Evolutionary conservation across 1,140 invertebrate genomes (phyloP).

Genomic region (Ips nitidus): DNA sequence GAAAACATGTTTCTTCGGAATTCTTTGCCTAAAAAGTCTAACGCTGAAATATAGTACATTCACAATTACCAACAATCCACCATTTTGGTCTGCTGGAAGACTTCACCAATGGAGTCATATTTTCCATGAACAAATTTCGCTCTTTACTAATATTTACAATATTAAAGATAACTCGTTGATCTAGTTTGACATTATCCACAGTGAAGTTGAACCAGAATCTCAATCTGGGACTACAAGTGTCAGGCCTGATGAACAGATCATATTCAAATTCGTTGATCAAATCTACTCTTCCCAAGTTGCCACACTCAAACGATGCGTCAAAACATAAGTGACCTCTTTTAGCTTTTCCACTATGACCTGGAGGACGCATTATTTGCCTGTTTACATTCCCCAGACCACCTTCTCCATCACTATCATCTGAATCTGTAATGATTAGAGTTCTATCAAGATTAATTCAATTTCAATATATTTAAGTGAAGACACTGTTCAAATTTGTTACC

Average conservation of each 20-base stretch:
- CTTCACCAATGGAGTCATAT: slow-evolving; percentile 92
- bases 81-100: slow-evolving; percentile 89
- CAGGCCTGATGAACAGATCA: slow-evolving; percentile 93
- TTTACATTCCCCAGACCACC: slow-evolving; percentile 93
- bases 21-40: slow-evolving; percentile 68
- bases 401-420: slow-evolving; percentile 93
- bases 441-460: slow-evolving; percentile 14
- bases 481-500: slow-evolving; percentile 46
- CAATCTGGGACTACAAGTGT: slow-evolving; percentile 91
- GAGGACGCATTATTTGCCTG: slow-evolving; percentile 87
- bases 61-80: slow-evolving; percentile 56
- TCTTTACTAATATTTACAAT: slow-evolving; percentile 95
- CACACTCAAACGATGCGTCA: slow-evolving; percentile 96
- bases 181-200: slow-evolving; percentile 91
- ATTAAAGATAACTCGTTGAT: slow-evolving; percentile 96
- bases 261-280: slow-evolving; percentile 93
- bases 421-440: slow-evolving; percentile 63
- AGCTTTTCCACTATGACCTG: slow-evolving; percentile 91
- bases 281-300: slow-evolving; percentile 94
- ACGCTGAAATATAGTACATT: neutral
- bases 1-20: slow-evolving; percentile 85
- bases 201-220: slow-evolving; percentile 98
- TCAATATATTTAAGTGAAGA: slow-evolving; percentile 5
- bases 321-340: slow-evolving; percentile 95
- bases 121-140: slow-evolving; percentile 82